phyloP scores from a whole-genome alignment of 2,113 vertebrate genomes.

The Boulengeromyrus knoepffleri region DNA sequence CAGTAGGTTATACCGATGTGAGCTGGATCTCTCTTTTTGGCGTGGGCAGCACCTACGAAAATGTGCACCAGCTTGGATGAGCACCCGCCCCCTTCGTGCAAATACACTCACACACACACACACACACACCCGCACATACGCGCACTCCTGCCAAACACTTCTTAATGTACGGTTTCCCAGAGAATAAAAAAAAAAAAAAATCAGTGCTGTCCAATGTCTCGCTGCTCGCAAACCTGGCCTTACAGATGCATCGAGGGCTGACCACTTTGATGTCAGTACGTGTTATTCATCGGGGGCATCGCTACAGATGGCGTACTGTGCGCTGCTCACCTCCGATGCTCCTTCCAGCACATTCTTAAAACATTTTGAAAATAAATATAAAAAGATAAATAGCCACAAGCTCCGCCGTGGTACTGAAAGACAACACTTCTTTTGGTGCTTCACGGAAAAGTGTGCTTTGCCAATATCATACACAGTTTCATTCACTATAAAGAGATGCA shows the following conservation, averaged over 20 bases:
- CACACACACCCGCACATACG: constrained; percentile 31
- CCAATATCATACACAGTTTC: not conserved
- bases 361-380: not conserved
- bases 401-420: constrained; percentile 22
- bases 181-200: constrained; percentile 59
- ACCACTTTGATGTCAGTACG: constrained; percentile 51
- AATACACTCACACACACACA: constrained; percentile 30
- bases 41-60: constrained; percentile 54
- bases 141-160: constrained; percentile 44
- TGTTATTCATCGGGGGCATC: constrained; percentile 51
- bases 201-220: constrained; percentile 67
- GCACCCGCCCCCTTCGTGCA: constrained; percentile 37
- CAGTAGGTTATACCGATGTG: not conserved
- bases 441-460: not conserved
- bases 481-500: not conserved
- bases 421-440: not conserved
- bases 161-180: constrained; percentile 59
- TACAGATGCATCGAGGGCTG: constrained; percentile 61
- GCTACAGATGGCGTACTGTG: constrained; percentile 58
- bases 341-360: constrained; percentile 12
- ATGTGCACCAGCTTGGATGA: constrained; percentile 61
- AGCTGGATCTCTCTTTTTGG: constrained; percentile 12
- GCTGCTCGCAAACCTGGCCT: constrained; percentile 58
- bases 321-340: constrained; percentile 37
- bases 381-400: constrained; percentile 22